Percentiles rank a stretch among this genome's conserved stretches.
Conservation (phyloP, 2,113 vertebrate species). For the Protobothrops flavoviridis region DNA sequence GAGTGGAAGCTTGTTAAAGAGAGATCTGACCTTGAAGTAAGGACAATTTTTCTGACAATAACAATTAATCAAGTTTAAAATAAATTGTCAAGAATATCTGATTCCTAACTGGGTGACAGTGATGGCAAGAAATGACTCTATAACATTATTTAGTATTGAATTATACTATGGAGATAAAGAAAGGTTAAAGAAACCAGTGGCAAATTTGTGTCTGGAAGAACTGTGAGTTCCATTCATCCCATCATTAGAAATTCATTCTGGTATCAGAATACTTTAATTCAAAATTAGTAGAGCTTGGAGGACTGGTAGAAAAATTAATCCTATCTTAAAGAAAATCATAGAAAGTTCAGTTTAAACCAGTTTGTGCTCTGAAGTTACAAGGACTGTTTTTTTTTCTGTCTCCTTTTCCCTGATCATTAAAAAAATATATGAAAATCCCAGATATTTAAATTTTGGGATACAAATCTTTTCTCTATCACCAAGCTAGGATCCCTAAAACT, state of each 20-base stretch:
- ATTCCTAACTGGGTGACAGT: not conserved
- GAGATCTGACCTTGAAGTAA: not conserved
- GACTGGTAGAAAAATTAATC: not conserved
- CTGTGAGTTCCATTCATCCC: not conserved
- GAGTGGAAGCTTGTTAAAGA: not conserved
- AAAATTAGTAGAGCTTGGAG: not conserved
- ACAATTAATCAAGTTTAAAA: not conserved
- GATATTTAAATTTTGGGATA: not conserved
- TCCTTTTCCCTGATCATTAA: not conserved
- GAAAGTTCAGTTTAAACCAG: not conserved
- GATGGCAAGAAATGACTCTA: not conserved
- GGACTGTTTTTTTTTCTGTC: not conserved
- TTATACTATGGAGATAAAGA: not conserved
- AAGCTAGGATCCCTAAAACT: too few relatives aligned
- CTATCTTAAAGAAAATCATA: not conserved
- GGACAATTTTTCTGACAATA: not conserved
- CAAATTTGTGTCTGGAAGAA: not conserved
- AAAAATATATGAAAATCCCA: not conserved
- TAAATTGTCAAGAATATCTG: not conserved
- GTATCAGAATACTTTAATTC: not conserved
- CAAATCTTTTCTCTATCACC: not conserved
- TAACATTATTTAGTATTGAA: not conserved
- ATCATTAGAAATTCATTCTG: not conserved
- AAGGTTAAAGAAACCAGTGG: not conserved
- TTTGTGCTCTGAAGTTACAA: not conserved